Evolutionary conservation across 2,113 vertebrate species (phyloP).

Genomic region (Sterna hirundo): DNA sequence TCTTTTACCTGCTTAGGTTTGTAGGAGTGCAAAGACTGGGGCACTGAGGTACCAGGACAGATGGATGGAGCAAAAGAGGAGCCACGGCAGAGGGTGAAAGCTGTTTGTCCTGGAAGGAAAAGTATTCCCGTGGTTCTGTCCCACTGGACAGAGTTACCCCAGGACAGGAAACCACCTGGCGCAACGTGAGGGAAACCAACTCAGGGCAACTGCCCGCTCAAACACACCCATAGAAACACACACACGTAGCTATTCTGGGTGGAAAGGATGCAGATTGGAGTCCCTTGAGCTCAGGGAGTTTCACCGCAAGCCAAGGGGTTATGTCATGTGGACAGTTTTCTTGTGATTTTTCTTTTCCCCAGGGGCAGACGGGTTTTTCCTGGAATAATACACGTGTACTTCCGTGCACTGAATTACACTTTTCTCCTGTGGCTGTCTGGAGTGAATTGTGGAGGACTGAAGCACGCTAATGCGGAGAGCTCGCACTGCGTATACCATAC

Average conservation of each 20-base stretch:
- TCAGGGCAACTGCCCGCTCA: background rate
- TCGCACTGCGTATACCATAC: background rate
- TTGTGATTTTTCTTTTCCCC: background rate
- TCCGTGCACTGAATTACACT: background rate
- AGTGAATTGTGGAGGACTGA: background rate
- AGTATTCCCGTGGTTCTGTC: background rate
- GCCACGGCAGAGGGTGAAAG: background rate
- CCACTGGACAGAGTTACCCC: background rate
- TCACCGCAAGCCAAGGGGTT: background rate
- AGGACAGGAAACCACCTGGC: background rate
- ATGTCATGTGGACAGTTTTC: background rate
- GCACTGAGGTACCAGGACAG: background rate
- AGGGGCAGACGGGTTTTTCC: background rate
- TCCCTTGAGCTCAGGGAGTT: background rate
- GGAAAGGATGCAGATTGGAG: background rate
- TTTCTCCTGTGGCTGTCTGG: background rate
- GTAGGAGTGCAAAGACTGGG: background rate
- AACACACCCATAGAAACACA: accelerated
- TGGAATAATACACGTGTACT: background rate
- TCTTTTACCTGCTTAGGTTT: background rate
- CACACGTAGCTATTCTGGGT: background rate
- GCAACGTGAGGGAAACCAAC: background rate
- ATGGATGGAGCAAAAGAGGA: background rate
- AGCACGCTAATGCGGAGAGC: background rate
- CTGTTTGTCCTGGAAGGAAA: background rate